phyloP scores from a whole-genome alignment of 2,888 invertebrate genomes.

The Himalopsyche kuldschensis region DNA sequence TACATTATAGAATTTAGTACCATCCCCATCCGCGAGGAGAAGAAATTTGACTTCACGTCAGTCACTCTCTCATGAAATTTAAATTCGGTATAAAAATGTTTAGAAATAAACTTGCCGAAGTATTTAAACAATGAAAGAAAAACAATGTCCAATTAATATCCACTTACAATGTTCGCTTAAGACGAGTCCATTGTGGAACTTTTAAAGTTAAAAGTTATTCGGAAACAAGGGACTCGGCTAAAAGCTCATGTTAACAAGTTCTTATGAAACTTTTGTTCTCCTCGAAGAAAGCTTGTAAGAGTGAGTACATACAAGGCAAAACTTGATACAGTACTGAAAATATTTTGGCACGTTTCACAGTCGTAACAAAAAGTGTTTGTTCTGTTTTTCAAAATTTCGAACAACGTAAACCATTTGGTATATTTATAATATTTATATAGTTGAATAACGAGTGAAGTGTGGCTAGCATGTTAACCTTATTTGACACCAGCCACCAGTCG shows the following conservation, averaged over 20 bases:
- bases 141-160: neutral
- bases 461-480: too few species aligned
- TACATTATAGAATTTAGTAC: too few species aligned
- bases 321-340: neutral
- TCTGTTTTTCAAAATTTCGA: too few species aligned
- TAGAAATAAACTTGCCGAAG: too few species aligned
- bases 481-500: too few species aligned
- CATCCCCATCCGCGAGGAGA: too few species aligned
- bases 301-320: neutral
- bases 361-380: neutral
- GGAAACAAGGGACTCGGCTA: neutral
- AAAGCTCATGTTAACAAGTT: constrained; percentile 1
- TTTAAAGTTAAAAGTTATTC: neutral
- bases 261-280: neutral
- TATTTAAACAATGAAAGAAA: neutral
- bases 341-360: neutral
- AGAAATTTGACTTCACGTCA: too few species aligned
- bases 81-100: too few species aligned
- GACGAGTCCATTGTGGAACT: neutral
- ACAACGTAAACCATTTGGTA: too few species aligned
- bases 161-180: neutral
- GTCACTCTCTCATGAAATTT: too few species aligned
- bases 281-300: neutral
- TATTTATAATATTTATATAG: too few species aligned
- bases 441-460: too few species aligned